Conservation (phyloP, 2,113 vertebrate genomes). For the Rhegmatorhina hoffmannsi region DNA sequence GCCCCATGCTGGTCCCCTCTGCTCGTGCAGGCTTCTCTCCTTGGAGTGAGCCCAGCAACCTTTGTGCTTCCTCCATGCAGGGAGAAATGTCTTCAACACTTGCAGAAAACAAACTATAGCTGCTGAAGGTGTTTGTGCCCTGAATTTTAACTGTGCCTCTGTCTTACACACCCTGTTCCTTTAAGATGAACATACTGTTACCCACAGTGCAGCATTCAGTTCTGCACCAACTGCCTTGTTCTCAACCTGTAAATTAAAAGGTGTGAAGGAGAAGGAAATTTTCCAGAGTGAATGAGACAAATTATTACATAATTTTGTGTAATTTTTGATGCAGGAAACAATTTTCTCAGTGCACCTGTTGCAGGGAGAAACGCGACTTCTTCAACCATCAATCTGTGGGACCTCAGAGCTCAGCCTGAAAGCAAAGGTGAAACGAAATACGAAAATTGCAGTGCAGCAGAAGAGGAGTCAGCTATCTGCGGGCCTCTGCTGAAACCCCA, state of each 20-base stretch:
- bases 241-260: conserved; percentile 46
- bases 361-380: conserved; percentile 69
- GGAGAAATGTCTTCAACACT: conserved; percentile 38
- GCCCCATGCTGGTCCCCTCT: background rate
- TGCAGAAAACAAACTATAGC: conserved; percentile 34
- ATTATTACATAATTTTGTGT: conserved; percentile 68
- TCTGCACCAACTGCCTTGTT: background rate
- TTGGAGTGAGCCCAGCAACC: background rate
- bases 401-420: conserved; percentile 90
- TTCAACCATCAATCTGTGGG: conserved; percentile 84
- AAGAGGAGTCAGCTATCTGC: conserved; percentile 92
- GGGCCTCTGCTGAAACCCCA: conserved; percentile 93
- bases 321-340: conserved; percentile 75
- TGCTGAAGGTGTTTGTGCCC: conserved; percentile 33
- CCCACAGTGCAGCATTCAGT: background rate
- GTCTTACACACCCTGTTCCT: conserved; percentile 1
- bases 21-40: background rate
- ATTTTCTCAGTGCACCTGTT: conserved; percentile 79
- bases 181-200: background rate
- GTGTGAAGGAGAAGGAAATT: conserved; percentile 20
- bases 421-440: conserved; percentile 98
- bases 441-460: conserved; percentile 95
- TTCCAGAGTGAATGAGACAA: conserved; percentile 20
- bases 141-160: conserved; percentile 42
- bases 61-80: conserved; percentile 11